Evolutionary conservation across 1,140 invertebrate genomes (phyloP), one percentile per base, ranked within the genome.

Genomic region (Dendrolimus punctatus): DNA sequence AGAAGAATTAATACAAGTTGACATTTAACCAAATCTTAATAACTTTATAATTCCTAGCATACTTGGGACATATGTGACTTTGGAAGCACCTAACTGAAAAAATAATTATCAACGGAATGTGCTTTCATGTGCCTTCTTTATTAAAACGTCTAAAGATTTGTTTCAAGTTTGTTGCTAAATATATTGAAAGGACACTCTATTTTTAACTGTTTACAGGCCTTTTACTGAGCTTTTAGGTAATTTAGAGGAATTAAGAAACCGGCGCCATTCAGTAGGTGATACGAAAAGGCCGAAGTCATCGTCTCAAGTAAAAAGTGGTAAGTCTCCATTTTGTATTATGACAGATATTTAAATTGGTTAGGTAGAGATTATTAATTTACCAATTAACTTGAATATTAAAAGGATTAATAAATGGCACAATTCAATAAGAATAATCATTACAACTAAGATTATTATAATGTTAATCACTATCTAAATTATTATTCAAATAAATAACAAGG

Each of bases 201-300:
- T 43, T 56, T 6, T 10, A 46, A 23, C 36, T 5, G 5, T 53
- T 57, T 53, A 53, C 68, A 88, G 86, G 44, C 82, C 78, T 5
- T 88, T 87, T 52, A 81, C 80, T 38, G 82, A 87, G 39, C 63
- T 85, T 23, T 59, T 88, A n/a, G 83, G 83, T 9, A 76, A 85
- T 62, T 67, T 88, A 49, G 67, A 85, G 46, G 78, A 80, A 56
- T 62, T 88, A n/a, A 85, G 64, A 65, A 73, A 73, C 42, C 70
- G 81, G 42, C 59, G 70, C 45, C 77, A 85, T 43, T 59, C 69
- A 6, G 70, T 70, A 5, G 68, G 79, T 8, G 56, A 75, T 23
- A 69, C 76, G 4, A 82, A 80, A 0, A 68, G 76, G 49, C 71
- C 73, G 40, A 79, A 76, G 46, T 83, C 82, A 55, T 68, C 60